These are phyloP conservation scores for Drosophila yooni DNA, from an alignment of 2,888 invertebrate genomes.

Conservation along the genomic window DNA sequence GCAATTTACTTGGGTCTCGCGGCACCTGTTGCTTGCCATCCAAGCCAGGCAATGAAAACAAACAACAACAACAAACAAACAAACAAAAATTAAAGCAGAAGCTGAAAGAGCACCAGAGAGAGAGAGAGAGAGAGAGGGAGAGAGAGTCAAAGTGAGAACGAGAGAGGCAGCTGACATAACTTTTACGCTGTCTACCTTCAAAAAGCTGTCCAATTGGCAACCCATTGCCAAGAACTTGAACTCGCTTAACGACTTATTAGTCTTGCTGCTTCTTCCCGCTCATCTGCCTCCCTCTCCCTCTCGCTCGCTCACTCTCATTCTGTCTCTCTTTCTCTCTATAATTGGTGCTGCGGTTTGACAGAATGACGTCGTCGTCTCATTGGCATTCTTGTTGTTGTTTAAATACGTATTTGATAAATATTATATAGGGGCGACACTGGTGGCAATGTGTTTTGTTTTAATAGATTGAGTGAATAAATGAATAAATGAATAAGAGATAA, in stretches of 20 bases:
- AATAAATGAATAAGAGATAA: slow-evolving; percentile 21
- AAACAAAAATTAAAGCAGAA: neutral
- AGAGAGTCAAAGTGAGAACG: slow-evolving; percentile 5
- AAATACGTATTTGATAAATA: slow-evolving; percentile 6
- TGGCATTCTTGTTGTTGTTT: slow-evolving; percentile 24
- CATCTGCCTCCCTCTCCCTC: slow-evolving; percentile 5
- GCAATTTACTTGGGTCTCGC: slow-evolving; percentile 28
- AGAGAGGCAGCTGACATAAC: slow-evolving; percentile 54
- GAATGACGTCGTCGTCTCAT: slow-evolving; percentile 69
- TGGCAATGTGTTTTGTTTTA: slow-evolving; percentile 28
- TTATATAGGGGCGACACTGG: slow-evolving; percentile 15
- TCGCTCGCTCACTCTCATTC: neutral
- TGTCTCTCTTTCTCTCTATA: slow-evolving; percentile 22
- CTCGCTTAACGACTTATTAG: slow-evolving; percentile 52
- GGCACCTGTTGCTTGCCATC: slow-evolving; percentile 65
- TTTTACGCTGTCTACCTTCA: slow-evolving; percentile 54
- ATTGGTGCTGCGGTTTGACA: slow-evolving; percentile 38
- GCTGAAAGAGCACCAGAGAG: neutral
- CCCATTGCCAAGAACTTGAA: slow-evolving; percentile 78
- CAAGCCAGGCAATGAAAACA: slow-evolving; percentile 31
- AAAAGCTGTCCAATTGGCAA: slow-evolving; percentile 55
- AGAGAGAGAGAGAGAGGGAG: neutral
- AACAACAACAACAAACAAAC: slow-evolving; percentile 8
- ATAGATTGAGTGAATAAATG: slow-evolving; percentile 21
- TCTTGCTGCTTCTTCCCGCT: slow-evolving; percentile 8